These are phyloP conservation scores for Chrysaora quinquecirrha DNA, from an alignment of 30 jellyfish, hydroid and myxozoan species.

Conservation along the genomic window DNA sequence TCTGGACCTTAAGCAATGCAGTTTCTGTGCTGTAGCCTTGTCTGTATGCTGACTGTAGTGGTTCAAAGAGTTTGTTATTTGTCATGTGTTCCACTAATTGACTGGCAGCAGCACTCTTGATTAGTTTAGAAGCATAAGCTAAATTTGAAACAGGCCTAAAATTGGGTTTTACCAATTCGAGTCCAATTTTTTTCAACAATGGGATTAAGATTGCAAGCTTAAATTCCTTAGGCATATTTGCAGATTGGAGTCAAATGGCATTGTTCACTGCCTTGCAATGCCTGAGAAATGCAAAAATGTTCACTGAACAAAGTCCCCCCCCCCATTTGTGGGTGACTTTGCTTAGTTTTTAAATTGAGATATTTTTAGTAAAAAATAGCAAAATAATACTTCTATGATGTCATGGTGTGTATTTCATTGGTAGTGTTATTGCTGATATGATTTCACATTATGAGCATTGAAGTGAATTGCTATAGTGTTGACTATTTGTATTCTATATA, in stretches of 20 bases:
- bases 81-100: constrained; percentile 67
- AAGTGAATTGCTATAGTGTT: too few species aligned
- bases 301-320: too few species aligned
- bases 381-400: too few species aligned
- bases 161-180: constrained; percentile 63
- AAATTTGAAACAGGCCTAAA: constrained; percentile 65
- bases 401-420: too few species aligned
- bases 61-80: constrained; percentile 47
- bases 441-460: too few species aligned
- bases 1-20: constrained; percentile 62
- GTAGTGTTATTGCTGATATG: too few species aligned
- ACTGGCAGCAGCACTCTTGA: constrained; percentile 61
- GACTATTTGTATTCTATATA: too few species aligned
- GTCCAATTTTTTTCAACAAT: constrained; percentile 61
- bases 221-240: constrained; percentile 65
- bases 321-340: too few species aligned
- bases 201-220: constrained; percentile 67
- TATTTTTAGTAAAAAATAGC: too few species aligned
- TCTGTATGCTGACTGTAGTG: constrained; percentile 66
- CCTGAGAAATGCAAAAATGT: too few species aligned
- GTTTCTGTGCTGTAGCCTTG: constrained; percentile 62
- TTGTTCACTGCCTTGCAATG: too few species aligned
- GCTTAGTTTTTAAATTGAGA: too few species aligned
- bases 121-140: constrained; percentile 58
- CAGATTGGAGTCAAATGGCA: constrained; percentile 67